Conservation (phyloP, 2,797 vertebrate genomes). For the Crax fasciolata region DNA sequence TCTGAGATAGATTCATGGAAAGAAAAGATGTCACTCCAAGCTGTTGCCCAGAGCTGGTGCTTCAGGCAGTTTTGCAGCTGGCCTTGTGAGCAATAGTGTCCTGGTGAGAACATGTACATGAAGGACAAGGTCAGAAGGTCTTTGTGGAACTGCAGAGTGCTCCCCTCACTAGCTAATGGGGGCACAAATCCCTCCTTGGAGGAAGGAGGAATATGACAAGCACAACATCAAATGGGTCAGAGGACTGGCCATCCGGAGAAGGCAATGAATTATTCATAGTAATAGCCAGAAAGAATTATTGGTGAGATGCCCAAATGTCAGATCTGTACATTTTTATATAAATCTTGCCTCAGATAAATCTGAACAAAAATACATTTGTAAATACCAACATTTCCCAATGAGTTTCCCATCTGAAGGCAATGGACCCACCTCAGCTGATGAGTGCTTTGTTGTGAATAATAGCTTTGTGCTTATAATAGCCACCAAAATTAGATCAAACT, state of each 20-base stretch:
- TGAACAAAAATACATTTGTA: conserved; percentile 59
- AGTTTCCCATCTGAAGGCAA: background rate
- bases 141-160: background rate
- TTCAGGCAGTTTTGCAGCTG: background rate
- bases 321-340: background rate
- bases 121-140: background rate
- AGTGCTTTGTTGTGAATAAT: conserved; percentile 17
- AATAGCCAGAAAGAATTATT: background rate
- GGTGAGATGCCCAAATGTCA: background rate
- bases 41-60: background rate
- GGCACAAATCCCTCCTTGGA: too few relatives aligned
- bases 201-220: background rate
- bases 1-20: background rate
- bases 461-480: conserved; percentile 60
- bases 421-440: conserved; percentile 18
- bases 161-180: background rate
- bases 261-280: background rate
- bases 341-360: conserved; percentile 15
- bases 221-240: background rate
- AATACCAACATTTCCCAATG: conserved; percentile 44
- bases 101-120: background rate
- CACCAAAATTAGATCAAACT: conserved; percentile 65
- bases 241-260: background rate
- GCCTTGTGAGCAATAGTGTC: background rate
- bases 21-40: background rate